Evolutionary conservation across 1,140 invertebrate genomes (phyloP), one percentile per base, ranked within the genome.

Genomic region (Anastrepha ludens): DNA sequence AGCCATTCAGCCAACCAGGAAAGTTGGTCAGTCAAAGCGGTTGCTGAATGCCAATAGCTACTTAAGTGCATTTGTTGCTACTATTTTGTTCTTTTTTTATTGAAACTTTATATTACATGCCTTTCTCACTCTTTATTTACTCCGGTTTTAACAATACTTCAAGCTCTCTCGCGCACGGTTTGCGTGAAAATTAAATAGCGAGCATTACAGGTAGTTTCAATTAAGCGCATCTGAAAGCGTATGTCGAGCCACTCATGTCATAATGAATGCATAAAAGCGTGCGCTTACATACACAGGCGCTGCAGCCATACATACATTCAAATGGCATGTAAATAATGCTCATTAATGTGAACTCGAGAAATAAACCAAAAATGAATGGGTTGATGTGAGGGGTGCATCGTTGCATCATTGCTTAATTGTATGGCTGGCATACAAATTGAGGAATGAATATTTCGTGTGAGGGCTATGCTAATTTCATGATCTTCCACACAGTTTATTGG

Each of bases 101-200:
- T 67, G 29, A 29, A 29, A 29, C 29, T n/a, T 74, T 74, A 74
- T 41, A 44, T 62, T 15, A 62, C 17, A 62, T n/a, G 17, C 8
- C 15, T 62, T 62, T 62, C 15, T 2, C 60, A 62, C 0, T 17
- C 15, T 13, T n/a, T 4, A n/a, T 13, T 62, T 62, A 17, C 60
- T 62, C 9, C 60, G 9, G 60, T 17, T n/a, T 47, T 74, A 47
- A 55, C 50, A 13, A 67, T 41, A 6, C 39, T 47, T 47, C 15
- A 47, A 13, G 2, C 15, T 15, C 13, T 9, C 11, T 2, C 62
- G 9, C 65, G 13, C 3, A 67, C 5, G 65, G 41, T 17, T 74
- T 74, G 67, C 67, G 41, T 74, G 67, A 39, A 74, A 74, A 74
- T 74, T 74, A 74, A 74, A 39, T 74, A 74, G 5, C 67, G 39